Evolutionary conservation across 2,888 invertebrate species (phyloP), one percentile per base, ranked within the genome.

Genomic region (Furcula furcula): DNA sequence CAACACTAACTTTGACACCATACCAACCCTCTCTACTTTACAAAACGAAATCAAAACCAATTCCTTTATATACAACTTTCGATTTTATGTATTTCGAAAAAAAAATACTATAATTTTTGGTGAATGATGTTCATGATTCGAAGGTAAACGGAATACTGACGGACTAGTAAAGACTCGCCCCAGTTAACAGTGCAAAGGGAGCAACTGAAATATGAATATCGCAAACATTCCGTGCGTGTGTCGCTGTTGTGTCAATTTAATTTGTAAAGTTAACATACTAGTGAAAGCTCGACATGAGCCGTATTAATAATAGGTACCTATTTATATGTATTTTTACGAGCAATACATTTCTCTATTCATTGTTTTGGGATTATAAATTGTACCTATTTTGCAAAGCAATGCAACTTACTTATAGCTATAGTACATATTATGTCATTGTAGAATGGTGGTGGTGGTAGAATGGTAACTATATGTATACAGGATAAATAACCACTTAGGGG

Each of bases 191-290:
- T 54, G 62, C 49, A 69, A 73, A 72, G 80, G 75, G 73, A 76
- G 59, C 67, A 43, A 53, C 64, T 72, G 68, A 67, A 71, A 73
- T 71, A 86, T 85, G 63, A 78, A 60, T 76, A 73, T 69, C 58
- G 81, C 68, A 77, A 87, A 87, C 76, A 87, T 44, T 55, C 48
- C 65, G 70, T 70, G 65, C 63, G 60, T 65, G 50, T 56, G 59
- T 46, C 55, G 41, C 60, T 69, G 63, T 62, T 65, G 70, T 84
- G 84, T 77, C 51, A 84, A 83, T 84, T 82, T 49, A 80, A 86
- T 86, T 86, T 80, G 65, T 40, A 48, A 45, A 53, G 63, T 72
- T 63, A 54, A 52, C 52, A 58, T 50, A 48, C 40, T 42, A 65
- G 70, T 65, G 67, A 70, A 69, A 72, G 69, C 67, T 41, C 7